Evolutionary conservation across 2,888 invertebrate genomes (phyloP), one percentile per base, ranked within the genome.

Genomic region (Cataglyphis rosenhaueri): DNA sequence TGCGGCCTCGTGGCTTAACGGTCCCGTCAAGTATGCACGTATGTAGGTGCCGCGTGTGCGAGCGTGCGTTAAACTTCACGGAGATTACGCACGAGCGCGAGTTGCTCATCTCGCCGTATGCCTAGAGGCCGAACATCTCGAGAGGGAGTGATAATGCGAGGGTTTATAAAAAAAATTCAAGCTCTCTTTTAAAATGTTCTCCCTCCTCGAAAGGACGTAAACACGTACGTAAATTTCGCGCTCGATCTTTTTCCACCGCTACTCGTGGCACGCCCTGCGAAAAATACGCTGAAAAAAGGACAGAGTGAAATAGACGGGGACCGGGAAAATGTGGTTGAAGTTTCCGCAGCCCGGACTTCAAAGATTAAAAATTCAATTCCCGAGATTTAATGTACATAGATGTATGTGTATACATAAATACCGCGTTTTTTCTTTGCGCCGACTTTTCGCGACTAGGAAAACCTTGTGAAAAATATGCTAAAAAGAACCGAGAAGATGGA

Each of bases 1-100:
- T 18, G 57, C 70, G 64, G 35, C 75, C 52, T 52, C 75, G 35
- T 52, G 62, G 62, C 68, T 68, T 70, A 70, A 70, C 65, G 52
- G 66, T 55, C 29, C 29, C 64, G 6, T 35, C 55, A 76, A 76
- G 65, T 38, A 48, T 25, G 35, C 35, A 18, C 48, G 52, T 32
- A 18, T 48, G 52, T 35, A 15, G 8, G 35, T 55, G 18, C 64
- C 48, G 44, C 32, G 68, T 52, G 12, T 3, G n/a, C 48, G 48
- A 48, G 48, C 52, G n/a, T n/a, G 32, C 21, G 21, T 18, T 48
- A 18, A 29, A 12, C 15, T 4, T 15, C 18, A 18, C 35, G 15
- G 41, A 21, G 18, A 73, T 73, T 59, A 29, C 73, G 25, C 41
- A 29, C n/a, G 21, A 55, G n/a, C 32, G 68, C 32, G 68, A 70